phyloP scores from a whole-genome alignment of 2,113 vertebrate species.

The Xerus inauris region DNA sequence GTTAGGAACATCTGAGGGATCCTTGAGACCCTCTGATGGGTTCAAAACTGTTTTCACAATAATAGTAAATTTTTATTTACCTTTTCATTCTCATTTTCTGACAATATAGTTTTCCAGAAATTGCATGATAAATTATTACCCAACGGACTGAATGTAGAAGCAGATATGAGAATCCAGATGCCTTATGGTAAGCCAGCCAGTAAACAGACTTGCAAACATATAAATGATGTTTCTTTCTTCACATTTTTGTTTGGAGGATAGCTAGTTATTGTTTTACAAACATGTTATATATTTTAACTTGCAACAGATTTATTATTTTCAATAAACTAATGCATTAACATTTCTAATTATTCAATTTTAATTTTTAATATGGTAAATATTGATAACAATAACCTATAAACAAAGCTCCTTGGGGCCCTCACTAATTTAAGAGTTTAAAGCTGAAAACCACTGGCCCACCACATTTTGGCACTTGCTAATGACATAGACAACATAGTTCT shows the following conservation, averaged over 20 bases:
- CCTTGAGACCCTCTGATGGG: background rate
- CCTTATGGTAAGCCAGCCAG: background rate
- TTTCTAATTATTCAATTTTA: constrained; percentile 6
- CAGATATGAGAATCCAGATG: background rate
- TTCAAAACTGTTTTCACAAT: constrained; percentile 5
- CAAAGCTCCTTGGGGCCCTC: background rate
- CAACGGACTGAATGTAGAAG: background rate
- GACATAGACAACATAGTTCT: background rate
- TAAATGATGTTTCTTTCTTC: background rate
- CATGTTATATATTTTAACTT: constrained; percentile 15
- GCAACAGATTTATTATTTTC: background rate
- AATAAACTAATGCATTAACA: background rate
- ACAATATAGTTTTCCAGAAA: background rate
- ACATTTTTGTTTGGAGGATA: background rate
- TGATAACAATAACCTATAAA: background rate
- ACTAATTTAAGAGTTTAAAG: constrained; percentile 8
- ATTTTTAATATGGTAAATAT: constrained; percentile 10
- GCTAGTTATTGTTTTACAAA: background rate
- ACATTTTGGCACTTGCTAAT: background rate
- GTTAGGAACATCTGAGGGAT: background rate
- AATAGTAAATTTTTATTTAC: background rate
- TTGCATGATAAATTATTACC: background rate
- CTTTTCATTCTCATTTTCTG: background rate
- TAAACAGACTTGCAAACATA: background rate
- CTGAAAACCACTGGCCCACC: background rate